phyloP scores from a whole-genome alignment of 1,140 invertebrate genomes.

The Neotoxoptera formosana region DNA sequence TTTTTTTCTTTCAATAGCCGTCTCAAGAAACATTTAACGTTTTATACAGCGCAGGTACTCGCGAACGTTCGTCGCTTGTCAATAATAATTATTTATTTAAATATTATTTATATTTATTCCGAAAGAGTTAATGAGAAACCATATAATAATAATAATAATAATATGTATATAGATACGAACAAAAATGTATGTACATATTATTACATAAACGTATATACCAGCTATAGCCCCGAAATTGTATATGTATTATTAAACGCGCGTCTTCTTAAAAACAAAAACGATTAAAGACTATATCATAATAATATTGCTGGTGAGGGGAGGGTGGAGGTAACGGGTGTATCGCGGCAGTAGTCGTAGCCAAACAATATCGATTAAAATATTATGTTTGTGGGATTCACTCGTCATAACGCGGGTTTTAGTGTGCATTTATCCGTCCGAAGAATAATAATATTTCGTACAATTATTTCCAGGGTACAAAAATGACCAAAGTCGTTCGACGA shows the following conservation, averaged over 20 bases:
- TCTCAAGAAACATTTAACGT: neutral
- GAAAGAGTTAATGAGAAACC: neutral
- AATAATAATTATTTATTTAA: neutral
- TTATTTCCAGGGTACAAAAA: neutral
- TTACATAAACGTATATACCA: too few species aligned
- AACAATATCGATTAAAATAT: neutral
- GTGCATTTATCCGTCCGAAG: neutral
- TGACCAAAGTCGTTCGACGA: neutral
- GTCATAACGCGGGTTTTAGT: neutral
- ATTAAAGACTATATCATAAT: neutral
- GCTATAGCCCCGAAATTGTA: neutral
- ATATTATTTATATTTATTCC: neutral
- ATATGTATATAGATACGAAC: neutral
- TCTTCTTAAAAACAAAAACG: neutral
- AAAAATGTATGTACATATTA: neutral
- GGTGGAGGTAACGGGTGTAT: neutral
- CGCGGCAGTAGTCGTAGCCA: too few species aligned
- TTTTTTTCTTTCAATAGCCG: neutral
- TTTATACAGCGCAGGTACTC: too few species aligned
- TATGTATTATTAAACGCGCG: neutral
- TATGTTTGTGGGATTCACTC: neutral
- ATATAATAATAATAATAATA: too few species aligned
- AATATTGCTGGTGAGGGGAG: neutral
- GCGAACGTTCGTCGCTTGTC: neutral
- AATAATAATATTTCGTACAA: neutral